These are phyloP conservation scores for Meteorus sp. DNA, from an alignment of 1,140 invertebrate species.

Conservation along the genomic window DNA sequence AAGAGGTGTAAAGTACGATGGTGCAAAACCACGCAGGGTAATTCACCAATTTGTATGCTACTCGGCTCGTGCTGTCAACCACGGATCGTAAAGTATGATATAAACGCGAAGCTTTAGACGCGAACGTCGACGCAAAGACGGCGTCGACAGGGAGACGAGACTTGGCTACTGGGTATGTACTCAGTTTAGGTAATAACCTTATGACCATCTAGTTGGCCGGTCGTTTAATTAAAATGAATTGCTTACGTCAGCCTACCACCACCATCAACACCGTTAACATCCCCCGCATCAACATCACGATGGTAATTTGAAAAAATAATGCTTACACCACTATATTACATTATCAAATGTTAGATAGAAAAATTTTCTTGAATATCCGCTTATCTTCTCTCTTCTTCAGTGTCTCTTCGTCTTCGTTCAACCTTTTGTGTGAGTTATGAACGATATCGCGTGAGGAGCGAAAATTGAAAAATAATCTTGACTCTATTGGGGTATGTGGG, in stretches of 20 bases:
- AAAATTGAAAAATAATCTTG: constrained; percentile 23
- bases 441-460: neutral
- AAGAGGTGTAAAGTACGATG: neutral
- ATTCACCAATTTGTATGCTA: constrained; percentile 40
- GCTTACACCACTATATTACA: neutral
- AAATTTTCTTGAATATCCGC: constrained; percentile 11
- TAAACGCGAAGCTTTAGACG: constrained; percentile 31
- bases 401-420: no score
- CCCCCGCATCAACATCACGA: no score
- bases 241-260: constrained; percentile 35
- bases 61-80: constrained; percentile 27
- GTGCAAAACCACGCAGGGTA: constrained; percentile 16
- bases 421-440: constrained; percentile 18
- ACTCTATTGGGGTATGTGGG: neutral
- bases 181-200: constrained; percentile 2
- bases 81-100: constrained; percentile 35
- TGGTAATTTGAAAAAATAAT: constrained; percentile 29
- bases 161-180: no score
- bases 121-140: no score
- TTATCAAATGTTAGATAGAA: neutral
- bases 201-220: constrained; percentile 11
- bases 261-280: no score
- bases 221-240: constrained; percentile 40
- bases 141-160: no score
- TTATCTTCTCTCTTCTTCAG: neutral